Evolutionary conservation across 2,797 vertebrate species (phyloP).

Genomic region (Oryzias sinensis): DNA sequence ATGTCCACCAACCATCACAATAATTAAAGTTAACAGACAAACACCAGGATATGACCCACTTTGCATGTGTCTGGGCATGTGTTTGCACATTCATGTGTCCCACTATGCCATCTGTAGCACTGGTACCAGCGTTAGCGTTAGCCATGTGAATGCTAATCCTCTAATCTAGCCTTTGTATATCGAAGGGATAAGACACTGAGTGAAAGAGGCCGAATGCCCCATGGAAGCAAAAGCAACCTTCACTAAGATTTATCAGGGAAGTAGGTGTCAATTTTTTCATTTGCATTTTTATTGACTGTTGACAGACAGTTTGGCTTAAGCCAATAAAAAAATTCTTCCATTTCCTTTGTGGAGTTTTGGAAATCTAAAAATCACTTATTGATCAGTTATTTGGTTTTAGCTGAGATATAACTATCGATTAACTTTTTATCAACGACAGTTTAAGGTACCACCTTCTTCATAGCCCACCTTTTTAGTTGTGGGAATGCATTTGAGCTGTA

Average conservation of each 20-base stretch:
- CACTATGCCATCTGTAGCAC: conserved; percentile 70
- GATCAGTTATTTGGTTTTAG: too few species aligned
- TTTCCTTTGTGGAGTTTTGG: too few species aligned
- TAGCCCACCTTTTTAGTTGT: too few species aligned
- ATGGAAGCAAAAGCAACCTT: conserved; percentile 8
- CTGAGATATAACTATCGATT: too few species aligned
- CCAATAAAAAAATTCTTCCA: too few species aligned
- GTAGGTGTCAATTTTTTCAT: not conserved
- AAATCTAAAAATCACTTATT: too few species aligned
- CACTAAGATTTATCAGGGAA: conserved; percentile 2
- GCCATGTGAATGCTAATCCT: conserved; percentile 69
- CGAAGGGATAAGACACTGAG: conserved; percentile 58
- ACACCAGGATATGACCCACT: conserved; percentile 64
- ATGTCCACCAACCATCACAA: conserved; percentile 28
- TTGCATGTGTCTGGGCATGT: conserved; percentile 29
- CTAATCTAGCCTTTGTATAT: conserved; percentile 71
- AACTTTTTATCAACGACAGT: too few species aligned
- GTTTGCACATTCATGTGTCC: conserved; percentile 29
- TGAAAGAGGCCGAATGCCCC: conserved; percentile 37
- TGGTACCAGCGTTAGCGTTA: conserved; percentile 65
- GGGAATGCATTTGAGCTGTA: too few species aligned
- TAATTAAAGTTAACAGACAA: conserved; percentile 58
- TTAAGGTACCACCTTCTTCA: too few species aligned
- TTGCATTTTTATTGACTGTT: not conserved
- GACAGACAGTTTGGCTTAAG: not conserved